Percentiles rank a stretch among this genome's conserved stretches.
Conservation (phyloP, 2,797 vertebrate genomes). For the Pogonophryne albipinna region DNA sequence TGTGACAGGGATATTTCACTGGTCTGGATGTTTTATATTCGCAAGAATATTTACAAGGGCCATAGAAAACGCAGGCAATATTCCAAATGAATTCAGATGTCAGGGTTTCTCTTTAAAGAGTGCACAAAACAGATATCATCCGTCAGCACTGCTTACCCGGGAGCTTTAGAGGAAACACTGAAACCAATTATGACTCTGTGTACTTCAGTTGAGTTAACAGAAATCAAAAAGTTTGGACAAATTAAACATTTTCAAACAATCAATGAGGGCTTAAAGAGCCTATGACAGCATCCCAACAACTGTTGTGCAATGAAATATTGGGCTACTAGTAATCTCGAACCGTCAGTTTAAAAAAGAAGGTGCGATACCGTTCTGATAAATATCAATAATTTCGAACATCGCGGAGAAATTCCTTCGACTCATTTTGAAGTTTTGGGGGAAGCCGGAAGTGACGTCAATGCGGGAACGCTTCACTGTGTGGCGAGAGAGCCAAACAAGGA, state of each 20-base stretch:
- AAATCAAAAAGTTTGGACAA: not conserved
- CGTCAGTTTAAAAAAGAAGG: no score
- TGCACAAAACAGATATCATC: not conserved
- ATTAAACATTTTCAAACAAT: not conserved
- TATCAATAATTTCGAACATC: no score
- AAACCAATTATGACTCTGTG: not conserved
- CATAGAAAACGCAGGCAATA: not conserved
- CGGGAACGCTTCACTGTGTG: no score
- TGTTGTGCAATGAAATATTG: no score
- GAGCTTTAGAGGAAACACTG: not conserved
- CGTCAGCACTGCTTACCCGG: not conserved
- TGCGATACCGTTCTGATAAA: no score
- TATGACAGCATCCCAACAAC: no score
- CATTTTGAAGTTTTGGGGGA: no score
- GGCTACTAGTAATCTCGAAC: no score
- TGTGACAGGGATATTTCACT: not conserved
- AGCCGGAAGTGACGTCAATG: no score
- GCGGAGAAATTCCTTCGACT: no score
- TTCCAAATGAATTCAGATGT: not conserved
- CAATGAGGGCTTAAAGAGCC: not conserved
- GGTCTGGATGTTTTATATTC: not conserved
- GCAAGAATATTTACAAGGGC: not conserved
- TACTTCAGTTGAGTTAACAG: not conserved
- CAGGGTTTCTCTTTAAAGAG: constrained; percentile 10
- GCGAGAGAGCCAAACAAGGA: no score